phyloP scores from a whole-genome alignment of 2,113 vertebrate genomes.

The Lepidothrix coronata region DNA sequence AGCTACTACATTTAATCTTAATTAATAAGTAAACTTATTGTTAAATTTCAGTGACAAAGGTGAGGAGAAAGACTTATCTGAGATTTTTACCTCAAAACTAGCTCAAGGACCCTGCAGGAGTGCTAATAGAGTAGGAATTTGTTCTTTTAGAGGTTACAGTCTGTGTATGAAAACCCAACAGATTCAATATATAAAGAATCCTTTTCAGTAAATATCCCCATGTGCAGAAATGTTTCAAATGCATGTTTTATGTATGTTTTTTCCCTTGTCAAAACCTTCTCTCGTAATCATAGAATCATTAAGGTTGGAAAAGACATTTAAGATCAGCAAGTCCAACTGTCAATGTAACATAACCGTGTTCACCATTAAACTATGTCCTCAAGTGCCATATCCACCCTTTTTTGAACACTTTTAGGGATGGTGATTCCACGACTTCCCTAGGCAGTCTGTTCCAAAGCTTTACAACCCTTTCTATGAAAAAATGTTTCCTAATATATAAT shows the following conservation, averaged over 20 bases:
- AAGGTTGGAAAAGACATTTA: background rate
- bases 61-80: background rate
- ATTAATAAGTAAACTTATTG: background rate
- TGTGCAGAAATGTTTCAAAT: background rate
- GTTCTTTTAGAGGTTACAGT: background rate
- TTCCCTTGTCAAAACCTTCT: background rate
- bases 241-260: background rate
- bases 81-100: background rate
- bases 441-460: background rate
- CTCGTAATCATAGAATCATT: rapidly evolving
- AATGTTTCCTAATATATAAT: background rate
- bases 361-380: background rate
- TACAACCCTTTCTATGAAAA: background rate
- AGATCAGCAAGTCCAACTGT: too few relatives aligned
- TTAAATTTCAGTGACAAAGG: background rate
- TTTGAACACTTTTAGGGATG: background rate
- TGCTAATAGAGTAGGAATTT: background rate
- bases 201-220: background rate
- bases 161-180: background rate
- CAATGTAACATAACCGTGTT: too few relatives aligned
- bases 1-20: background rate
- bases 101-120: background rate
- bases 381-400: background rate
- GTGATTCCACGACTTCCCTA: background rate
- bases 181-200: background rate